Evolutionary conservation across 2,888 invertebrate species (phyloP).

Genomic region (Cataglyphis altisquamis): DNA sequence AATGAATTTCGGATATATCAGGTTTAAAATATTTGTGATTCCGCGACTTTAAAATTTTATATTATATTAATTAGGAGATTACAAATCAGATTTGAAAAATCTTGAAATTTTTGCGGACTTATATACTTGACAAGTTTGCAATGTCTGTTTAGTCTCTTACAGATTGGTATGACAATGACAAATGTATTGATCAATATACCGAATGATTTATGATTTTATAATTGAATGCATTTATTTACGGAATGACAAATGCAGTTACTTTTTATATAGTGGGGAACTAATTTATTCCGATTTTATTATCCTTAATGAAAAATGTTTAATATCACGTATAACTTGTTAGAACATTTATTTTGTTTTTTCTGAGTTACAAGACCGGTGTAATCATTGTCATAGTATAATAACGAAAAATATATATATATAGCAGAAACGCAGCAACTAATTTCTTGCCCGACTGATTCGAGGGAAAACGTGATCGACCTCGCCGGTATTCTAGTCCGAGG

Average conservation of each 20-base stretch:
- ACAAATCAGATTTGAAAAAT: slow-evolving; percentile 1
- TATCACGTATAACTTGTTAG: neutral
- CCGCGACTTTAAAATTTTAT: neutral
- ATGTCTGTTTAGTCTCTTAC: neutral
- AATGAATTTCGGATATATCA: too few species aligned
- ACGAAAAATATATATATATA: neutral
- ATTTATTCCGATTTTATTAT: neutral
- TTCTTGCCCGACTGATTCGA: neutral
- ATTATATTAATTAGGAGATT: neutral
- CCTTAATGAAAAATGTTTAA: neutral
- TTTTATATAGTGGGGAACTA: neutral
- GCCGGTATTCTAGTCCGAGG: neutral
- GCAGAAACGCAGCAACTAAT: neutral
- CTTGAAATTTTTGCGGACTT: neutral
- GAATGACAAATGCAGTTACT: neutral
- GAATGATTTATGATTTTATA: slow-evolving; percentile 5
- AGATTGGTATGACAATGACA: neutral
- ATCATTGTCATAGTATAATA: neutral
- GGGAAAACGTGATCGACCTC: slow-evolving; percentile 8
- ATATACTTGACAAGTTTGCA: neutral
- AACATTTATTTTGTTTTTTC: neutral
- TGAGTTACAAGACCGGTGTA: neutral
- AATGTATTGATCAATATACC: neutral
- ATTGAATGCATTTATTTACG: neutral
- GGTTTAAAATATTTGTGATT: neutral